Evolutionary conservation across 2,113 vertebrate genomes (phyloP), one percentile per base, ranked within the genome.

Genomic region (Actinemys pallida): DNA sequence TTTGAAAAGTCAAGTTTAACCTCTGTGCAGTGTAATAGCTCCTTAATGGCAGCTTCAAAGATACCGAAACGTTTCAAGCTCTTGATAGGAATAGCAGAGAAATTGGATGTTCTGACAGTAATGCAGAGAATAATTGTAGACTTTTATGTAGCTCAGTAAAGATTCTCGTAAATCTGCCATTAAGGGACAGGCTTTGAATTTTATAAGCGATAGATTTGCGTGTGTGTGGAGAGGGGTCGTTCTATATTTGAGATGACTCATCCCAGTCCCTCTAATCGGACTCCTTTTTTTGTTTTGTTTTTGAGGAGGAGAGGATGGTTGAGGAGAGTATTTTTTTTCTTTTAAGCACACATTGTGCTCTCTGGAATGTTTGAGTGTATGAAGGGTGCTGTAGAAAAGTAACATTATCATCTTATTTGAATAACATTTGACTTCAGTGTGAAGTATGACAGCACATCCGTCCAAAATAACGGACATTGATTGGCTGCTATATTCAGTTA

Each of bases 71-170:
- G 49, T 90, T 97, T 81, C 29, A 90, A 53, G 29, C 47, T 92
- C 31, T n/a, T 86, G 13, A 47, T 47, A 78, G 45, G 25, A 78
- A 27, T 13, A 16, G 42, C 11, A 81, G 80, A 78, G 75, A 93
- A 88, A 29, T 12, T 52, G 3, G 39, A 1, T 94, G 79, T 95
- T 90, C 91, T 94, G 78, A 45, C 81, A 54, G n/a, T 84, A 86
- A 86, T 81, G 56, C 35, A 84, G 76, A 89, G 4, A 82, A 4
- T 62, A 83, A 89, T 50, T 1, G 0, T 35, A 80, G 83, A 83
- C 94, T 78, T 83, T n/a, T 65, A n/a, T 69, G 62, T 20, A 92
- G 90, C 47, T 94, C 72, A 57, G 62, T 78, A 62, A 62, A 88
- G 52, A 72, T 29, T 78, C 42, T 88, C 1, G 1, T 3, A 84